A percentile compares a stretch with the other conserved stretches of the same genome.
These are phyloP conservation scores for Pseudomyrmex dendroicus DNA, from an alignment of 1,140 invertebrate species.

Conservation along the genomic window DNA sequence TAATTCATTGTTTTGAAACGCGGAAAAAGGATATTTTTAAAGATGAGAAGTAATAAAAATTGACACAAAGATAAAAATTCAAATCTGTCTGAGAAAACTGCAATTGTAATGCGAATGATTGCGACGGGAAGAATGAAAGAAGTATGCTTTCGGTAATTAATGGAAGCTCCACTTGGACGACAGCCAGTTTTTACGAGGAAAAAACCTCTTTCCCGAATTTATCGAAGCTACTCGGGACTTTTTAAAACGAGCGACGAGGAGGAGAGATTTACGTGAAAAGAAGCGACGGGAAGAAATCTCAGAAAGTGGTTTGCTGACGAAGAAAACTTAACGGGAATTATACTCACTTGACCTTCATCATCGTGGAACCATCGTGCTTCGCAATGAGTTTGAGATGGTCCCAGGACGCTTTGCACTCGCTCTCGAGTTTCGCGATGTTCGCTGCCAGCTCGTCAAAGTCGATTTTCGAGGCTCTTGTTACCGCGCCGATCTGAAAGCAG, in stretches of 20 bases:
- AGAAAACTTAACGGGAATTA: constrained; percentile 33
- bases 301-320: constrained; percentile 40
- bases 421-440: constrained; percentile 95
- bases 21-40: constrained; percentile 44
- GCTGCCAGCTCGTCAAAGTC: constrained; percentile 95
- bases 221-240: constrained; percentile 69
- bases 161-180: constrained; percentile 77
- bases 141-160: constrained; percentile 79
- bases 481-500: constrained; percentile 91
- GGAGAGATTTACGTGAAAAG: not conserved
- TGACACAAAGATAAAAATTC: constrained; percentile 45
- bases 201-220: constrained; percentile 76
- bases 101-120: constrained; percentile 40
- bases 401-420: constrained; percentile 98
- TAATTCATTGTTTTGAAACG: not conserved
- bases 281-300: constrained; percentile 24
- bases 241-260: constrained; percentile 63
- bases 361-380: constrained; percentile 96
- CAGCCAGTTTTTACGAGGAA: constrained; percentile 73
- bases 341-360: constrained; percentile 93
- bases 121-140: constrained; percentile 50
- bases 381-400: constrained; percentile 98
- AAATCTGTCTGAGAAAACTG: constrained; percentile 51
- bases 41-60: constrained; percentile 60
- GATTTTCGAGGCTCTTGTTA: constrained; percentile 96